Base-by-base conservation (phyloP, 2,797 vertebrate species). In the Diceros bicornis region DNA sequence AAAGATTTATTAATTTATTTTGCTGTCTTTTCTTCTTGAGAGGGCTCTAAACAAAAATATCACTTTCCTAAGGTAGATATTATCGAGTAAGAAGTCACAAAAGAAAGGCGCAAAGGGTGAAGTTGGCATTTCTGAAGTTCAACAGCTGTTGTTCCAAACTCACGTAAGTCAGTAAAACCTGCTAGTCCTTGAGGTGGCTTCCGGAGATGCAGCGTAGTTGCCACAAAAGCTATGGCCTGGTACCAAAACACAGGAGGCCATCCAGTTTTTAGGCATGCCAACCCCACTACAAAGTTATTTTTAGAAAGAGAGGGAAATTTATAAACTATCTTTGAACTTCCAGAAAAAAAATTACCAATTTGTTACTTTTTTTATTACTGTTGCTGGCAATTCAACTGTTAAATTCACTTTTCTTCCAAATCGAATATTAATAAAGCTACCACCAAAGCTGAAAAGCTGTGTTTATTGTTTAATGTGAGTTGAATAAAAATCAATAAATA, bases 381-480 rank as follows among this genome's bases (percentile, higher is more conserved):
- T 57, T 90, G 11, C 5, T 72, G 37, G 25, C 27, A 82, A 87
- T 77, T 93, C 13, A 77, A 74, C 34, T 41, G 32, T 44, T 78
- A 94, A 82, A 91, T 41, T 89, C 14, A 37, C 59, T 89, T 96
- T 94, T 92, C 89, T 94, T 94, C 44, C 72, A 96, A 94, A 91
- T 0, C 85, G 37, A 77, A 25, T 61, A 88, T 96, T 85, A 94
- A 84, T 44, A 95, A 72, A 86, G 41, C 64, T 64, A 83, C 55
- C 12, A 69, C 16, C 69, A 93, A 74, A 85, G 34, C 2, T 88
- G 55, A 94, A 91, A 91, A 85, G 50, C 13, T 77, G 3, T 94
- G 44, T 52, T 75, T 90, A 69, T 21, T 69, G 25, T 74, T 87
- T 74, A 94, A 55, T 52, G 13, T 47, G 25, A 89, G 13, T 32